Evolutionary conservation across 2,113 vertebrate genomes (phyloP).

Genomic region (Eidolon helvum): DNA sequence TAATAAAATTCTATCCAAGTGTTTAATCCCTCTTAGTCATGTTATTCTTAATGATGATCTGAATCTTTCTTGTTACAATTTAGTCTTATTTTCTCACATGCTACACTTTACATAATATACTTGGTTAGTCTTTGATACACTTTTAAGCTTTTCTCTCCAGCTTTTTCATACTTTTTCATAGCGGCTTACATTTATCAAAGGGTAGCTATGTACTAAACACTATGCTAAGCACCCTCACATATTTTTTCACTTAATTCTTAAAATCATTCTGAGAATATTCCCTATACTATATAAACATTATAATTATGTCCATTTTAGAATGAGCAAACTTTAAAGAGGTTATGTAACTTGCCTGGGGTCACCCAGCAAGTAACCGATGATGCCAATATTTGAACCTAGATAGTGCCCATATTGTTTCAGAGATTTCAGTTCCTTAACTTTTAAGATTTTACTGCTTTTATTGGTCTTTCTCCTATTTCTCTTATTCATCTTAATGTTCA

Average conservation of each 20-base stretch:
- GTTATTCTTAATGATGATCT: conserved; percentile 39
- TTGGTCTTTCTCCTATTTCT: neutral
- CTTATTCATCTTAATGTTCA: neutral
- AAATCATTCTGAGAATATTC: neutral
- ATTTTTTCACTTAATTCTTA: neutral
- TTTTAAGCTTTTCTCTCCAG: conserved; percentile 48
- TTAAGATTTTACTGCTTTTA: neutral
- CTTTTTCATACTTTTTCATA: conserved; percentile 7
- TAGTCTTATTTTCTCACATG: conserved; percentile 25
- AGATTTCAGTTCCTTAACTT: neutral
- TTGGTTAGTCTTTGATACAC: neutral
- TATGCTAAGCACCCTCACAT: neutral
- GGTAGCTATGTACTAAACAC: neutral
- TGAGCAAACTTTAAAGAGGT: neutral
- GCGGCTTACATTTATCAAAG: neutral
- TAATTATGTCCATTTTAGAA: neutral
- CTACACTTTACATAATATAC: conserved; percentile 27
- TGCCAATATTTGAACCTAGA: neutral
- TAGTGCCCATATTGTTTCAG: neutral
- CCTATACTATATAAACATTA: neutral
- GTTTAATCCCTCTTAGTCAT: conserved; percentile 32
- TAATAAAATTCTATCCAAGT: conserved; percentile 28
- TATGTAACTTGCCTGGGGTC: neutral
- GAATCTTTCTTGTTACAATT: conserved; percentile 35
- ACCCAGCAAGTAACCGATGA: neutral